A percentile compares a stretch with the other conserved stretches of the same genome.
phyloP scores from a whole-genome alignment of 53 echinoderm and acorn worm genomes.

The Holothuria leucospilota region DNA sequence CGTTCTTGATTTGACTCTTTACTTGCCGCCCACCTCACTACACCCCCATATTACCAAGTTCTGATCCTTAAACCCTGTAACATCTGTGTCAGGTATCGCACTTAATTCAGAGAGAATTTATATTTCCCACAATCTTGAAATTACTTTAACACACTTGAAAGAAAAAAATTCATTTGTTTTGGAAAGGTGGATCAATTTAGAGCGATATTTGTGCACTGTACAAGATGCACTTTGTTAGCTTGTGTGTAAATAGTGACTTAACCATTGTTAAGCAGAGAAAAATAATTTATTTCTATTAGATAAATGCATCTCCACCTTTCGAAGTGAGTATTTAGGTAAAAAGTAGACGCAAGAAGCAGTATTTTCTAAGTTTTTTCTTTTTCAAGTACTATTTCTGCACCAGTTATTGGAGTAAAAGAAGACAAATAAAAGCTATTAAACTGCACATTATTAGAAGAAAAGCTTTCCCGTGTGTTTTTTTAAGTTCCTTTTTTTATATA shows the following conservation, averaged over 20 bases:
- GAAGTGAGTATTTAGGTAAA: constrained; percentile 18
- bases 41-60: too few species aligned
- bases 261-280: not conserved
- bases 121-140: too few species aligned
- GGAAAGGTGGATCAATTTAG: too few species aligned
- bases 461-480: too few species aligned
- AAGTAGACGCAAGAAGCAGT: constrained; percentile 24
- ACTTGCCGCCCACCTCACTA: too few species aligned
- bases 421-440: constrained; percentile 20
- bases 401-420: constrained; percentile 19
- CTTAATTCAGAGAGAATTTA: too few species aligned
- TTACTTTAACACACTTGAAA: too few species aligned
- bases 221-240: not conserved
- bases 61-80: too few species aligned
- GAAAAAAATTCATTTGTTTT: too few species aligned
- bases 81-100: too few species aligned
- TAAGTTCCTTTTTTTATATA: too few species aligned
- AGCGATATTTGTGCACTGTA: not conserved
- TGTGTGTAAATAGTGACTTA: not conserved
- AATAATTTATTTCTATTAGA: constrained; percentile 31
- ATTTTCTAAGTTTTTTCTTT: constrained; percentile 1
- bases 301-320: not conserved
- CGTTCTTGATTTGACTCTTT: too few species aligned
- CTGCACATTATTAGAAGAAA: constrained; percentile 12
- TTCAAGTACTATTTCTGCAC: constrained; percentile 44